phyloP scores from a whole-genome alignment of 2,797 vertebrate species.

The Xenentodon cancila region DNA sequence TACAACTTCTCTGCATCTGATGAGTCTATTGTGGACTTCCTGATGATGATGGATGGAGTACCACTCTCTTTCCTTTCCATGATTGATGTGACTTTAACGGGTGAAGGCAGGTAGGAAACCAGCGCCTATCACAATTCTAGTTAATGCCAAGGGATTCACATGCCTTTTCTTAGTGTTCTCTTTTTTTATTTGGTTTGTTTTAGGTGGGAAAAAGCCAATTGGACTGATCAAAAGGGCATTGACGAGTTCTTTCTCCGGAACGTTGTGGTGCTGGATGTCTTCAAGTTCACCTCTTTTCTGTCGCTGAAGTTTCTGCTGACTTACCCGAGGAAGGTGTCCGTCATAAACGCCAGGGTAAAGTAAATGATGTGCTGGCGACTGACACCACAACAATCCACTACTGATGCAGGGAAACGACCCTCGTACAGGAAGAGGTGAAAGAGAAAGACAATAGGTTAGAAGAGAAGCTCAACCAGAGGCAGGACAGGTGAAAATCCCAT shows the following conservation, averaged over 20 bases:
- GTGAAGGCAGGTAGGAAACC: conserved; percentile 54
- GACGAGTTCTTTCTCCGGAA: conserved; percentile 40
- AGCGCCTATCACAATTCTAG: too few species aligned
- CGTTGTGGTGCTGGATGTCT: conserved; percentile 22
- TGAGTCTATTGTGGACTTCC: conserved; percentile 8
- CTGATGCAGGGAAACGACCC: too few species aligned
- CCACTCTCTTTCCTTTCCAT: background rate
- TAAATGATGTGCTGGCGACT: background rate
- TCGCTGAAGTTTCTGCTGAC: conserved; percentile 43
- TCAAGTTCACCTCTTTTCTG: conserved; percentile 44
- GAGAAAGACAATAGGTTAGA: too few species aligned
- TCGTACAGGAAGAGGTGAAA: too few species aligned
- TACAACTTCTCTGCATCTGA: conserved; percentile 31
- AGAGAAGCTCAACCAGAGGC: too few species aligned
- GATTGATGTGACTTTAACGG: conserved; percentile 23
- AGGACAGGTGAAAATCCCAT: too few species aligned
- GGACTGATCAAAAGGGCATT: conserved; percentile 34
- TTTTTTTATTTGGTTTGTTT: background rate
- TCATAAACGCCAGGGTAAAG: conserved; percentile 56
- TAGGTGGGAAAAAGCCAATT: conserved; percentile 51
- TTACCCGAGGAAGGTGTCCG: conserved; percentile 60
- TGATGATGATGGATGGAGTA: conserved; percentile 11
- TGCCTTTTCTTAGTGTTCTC: background rate
- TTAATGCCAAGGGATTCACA: too few species aligned
- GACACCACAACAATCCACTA: background rate